A percentile compares a stretch with the other conserved stretches of the same genome.
phyloP scores from a whole-genome alignment of 1,140 invertebrate genomes.

The Platorchestia sp. region DNA sequence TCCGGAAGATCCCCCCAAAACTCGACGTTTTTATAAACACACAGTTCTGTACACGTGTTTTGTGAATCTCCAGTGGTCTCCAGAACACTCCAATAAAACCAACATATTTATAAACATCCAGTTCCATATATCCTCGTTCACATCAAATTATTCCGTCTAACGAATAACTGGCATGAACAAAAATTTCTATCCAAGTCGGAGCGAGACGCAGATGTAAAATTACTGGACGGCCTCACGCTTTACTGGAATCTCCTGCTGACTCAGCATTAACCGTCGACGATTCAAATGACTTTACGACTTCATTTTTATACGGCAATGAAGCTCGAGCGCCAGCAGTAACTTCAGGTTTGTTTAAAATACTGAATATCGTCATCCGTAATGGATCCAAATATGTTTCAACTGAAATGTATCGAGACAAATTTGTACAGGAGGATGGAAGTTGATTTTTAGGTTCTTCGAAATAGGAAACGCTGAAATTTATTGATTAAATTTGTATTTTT shows the following conservation, averaged over 20 bases:
- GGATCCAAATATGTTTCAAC: not conserved
- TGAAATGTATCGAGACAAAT: not conserved
- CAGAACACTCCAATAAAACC: not conserved
- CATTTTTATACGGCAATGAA: constrained; percentile 9
- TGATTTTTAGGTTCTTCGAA: not conserved
- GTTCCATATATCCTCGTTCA: not conserved
- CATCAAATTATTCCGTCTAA: not conserved
- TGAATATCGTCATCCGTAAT: not conserved
- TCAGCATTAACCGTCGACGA: not conserved
- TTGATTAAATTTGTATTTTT: not conserved
- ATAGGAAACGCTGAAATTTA: not conserved
- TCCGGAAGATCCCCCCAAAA: no score
- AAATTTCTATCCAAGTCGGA: not conserved
- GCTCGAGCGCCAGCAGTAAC: not conserved
- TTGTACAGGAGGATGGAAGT: not conserved
- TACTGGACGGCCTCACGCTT: not conserved
- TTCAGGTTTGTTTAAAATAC: not conserved
- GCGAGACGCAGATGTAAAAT: not conserved
- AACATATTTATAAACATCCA: not conserved
- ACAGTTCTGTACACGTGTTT: no score
- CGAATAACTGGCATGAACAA: not conserved
- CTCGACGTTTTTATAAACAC: no score
- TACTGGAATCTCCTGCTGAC: not conserved
- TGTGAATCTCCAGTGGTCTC: no score
- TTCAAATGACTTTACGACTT: not conserved